Evolutionary conservation across 2,797 vertebrate species (phyloP), one percentile per base, ranked within the genome.

Genomic region (Coccyzus lansbergi): DNA sequence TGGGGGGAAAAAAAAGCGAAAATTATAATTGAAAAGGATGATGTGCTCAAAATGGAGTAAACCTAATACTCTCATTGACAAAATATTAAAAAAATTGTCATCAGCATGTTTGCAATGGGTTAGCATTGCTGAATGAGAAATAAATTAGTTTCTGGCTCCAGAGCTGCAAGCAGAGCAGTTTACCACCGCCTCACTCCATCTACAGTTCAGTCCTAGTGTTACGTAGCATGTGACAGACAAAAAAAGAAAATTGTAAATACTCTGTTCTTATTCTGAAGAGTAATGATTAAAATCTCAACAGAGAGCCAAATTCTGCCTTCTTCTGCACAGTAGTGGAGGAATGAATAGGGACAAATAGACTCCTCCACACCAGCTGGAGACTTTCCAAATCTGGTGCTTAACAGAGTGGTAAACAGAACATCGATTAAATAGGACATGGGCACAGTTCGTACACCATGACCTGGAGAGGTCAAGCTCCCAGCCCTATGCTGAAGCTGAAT

Each of bases 361-460:
- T 31, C 31, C 65, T 72, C 76, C 59, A 52, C 59, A 94, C 17
- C 48, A 83, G 55, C 84, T 95, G 85, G 92, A 92, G 34, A 56
- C 31, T 80, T 94, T 90, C 92, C 95, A 93, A 40, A 91, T 79
- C 72, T 91, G 67, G 11, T 95, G 87, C 79, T 96, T 93, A 93
- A 74, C 64, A 80, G 70, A 77, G 71, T 90, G 86, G 68, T 86
- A 88, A 94, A 86, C 40, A 92, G 87, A 88, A 82, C 87, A 91
- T 90, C 76, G 92, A 36, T 91, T 94, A 95, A 94, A 91, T 10
- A 83, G 88, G 72, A 91, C 72, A 87, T 22, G 44, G 69, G 62
- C 76, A 86, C 79, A 88, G 59, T 94, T 91, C 6, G n/a, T 95
- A 81, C 82, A 56, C 46, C 48, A 22, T 64, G 75, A 92, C 78